Evolutionary conservation across 2,113 vertebrate species (phyloP).

Genomic region (Elachura formosa): DNA sequence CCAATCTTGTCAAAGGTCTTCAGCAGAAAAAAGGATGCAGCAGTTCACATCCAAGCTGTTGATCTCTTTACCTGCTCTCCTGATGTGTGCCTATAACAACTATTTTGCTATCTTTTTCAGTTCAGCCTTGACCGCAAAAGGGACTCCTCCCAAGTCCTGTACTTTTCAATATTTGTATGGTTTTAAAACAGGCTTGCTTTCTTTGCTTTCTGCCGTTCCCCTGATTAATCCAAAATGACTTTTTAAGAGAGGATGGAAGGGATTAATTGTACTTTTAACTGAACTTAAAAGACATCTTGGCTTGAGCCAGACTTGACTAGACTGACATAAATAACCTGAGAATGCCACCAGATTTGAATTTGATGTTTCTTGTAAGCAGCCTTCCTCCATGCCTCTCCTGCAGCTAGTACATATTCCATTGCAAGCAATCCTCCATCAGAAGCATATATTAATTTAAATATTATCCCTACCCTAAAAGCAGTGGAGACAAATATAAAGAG

Average conservation of each 20-base stretch:
- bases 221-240: conserved; percentile 39
- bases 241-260: conserved; percentile 44
- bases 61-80: background rate
- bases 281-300: conserved; percentile 31
- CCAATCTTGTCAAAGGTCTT: background rate
- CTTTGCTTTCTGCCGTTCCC: background rate
- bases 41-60: background rate
- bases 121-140: background rate
- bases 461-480: background rate
- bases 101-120: background rate
- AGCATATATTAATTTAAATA: background rate
- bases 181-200: conserved; percentile 15
- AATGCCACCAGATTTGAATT: background rate
- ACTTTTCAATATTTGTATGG: background rate
- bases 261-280: conserved; percentile 59
- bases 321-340: conserved; percentile 22
- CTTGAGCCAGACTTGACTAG: conserved; percentile 13
- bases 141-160: conserved; percentile 7
- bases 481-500: background rate
- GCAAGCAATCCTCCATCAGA: background rate
- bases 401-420: background rate
- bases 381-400: background rate
- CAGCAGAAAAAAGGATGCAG: background rate
- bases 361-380: background rate
- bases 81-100: background rate